Percentiles rank a stretch among this genome's conserved stretches.
Conservation (phyloP, 2,113 vertebrate species). For the Castor canadensis region DNA sequence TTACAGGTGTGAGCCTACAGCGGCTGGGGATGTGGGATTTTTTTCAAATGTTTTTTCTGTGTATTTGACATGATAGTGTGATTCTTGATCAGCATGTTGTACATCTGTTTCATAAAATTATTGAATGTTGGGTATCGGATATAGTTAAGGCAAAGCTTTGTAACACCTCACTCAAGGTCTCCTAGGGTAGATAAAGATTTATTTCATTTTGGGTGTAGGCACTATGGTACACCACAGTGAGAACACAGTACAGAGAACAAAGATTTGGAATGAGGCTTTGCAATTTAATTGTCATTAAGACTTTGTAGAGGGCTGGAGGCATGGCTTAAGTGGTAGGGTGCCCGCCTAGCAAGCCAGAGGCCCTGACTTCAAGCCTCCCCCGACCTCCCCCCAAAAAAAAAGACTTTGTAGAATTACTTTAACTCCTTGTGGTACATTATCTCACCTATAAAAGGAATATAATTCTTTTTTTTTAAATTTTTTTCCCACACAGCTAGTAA, state of each 20-base stretch:
- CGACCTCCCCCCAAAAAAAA: too few species aligned
- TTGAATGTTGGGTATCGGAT: background rate
- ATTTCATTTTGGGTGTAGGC: background rate
- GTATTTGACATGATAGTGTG: background rate
- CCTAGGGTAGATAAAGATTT: background rate
- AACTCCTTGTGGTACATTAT: background rate
- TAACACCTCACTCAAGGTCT: background rate
- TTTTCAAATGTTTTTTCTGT: background rate
- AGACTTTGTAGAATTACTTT: background rate
- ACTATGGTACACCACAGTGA: background rate
- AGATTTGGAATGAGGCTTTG: background rate
- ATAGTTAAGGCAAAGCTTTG: conserved; percentile 20
- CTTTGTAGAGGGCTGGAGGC: too few species aligned
- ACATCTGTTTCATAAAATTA: background rate
- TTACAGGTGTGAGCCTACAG: too few species aligned
- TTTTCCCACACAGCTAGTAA: too few species aligned
- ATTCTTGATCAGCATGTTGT: background rate
- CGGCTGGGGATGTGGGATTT: background rate
- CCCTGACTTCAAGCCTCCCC: too few species aligned
- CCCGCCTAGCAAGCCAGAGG: too few species aligned
- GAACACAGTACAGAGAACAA: background rate
- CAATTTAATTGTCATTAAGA: background rate
- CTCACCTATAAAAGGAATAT: background rate
- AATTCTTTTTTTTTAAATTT: too few species aligned
- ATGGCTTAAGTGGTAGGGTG: too few species aligned